Base-by-base conservation (phyloP, 2,888 invertebrate species). In the Rapana venosa region DNA sequence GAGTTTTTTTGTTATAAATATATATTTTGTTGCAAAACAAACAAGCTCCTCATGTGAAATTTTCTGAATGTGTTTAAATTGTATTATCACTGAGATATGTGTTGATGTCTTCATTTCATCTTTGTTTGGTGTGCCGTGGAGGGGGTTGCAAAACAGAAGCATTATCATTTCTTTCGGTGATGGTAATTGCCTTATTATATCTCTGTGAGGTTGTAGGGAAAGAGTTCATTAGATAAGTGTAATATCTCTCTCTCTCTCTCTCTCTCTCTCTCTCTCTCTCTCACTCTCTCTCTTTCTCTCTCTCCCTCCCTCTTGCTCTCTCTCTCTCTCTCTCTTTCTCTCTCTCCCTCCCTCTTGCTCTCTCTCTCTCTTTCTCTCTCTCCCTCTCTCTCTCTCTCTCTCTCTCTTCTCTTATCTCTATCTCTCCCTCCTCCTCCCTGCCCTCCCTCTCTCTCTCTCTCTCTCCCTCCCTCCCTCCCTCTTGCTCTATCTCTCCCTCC, bases 321-420 rank as follows among this genome's bases (percentile, higher is more conserved):
- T 70, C 70, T 70, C 70, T 70, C 70, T 70, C 70, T 70, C 70
- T 6, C 70, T 70, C 70, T 70, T n/a, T n/a, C n/a, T n/a, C n/a
- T n/a, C n/a, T n/a, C n/a, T n/a, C n/a, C 70, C 22, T 70, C 70
- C 26, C 70, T 70, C 70, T 6, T 26, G 20, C 5, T 70, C 70
- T 70, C 70, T 70, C 70, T 70, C 70, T 70, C 70, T 70, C 70
- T 15, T 15, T 61, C 35, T 66, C 61, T 66, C 35, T 30, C 15
- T 61, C 5, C n/a, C 15, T 17, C n/a, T 17, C 47, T 47, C 22
- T 47, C 85, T 17, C 56, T 22, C 36, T 30, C 58, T n/a, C n/a
- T n/a, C n/a, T n/a, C n/a, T n/a, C n/a, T n/a, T 74, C n/a, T 74
- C 30, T 74, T n/a, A n/a, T n/a, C n/a, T n/a, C n/a, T n/a, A n/a